These are phyloP conservation scores for Eurypyga helias DNA, from an alignment of 2,113 vertebrate genomes.

Conservation along the genomic window DNA sequence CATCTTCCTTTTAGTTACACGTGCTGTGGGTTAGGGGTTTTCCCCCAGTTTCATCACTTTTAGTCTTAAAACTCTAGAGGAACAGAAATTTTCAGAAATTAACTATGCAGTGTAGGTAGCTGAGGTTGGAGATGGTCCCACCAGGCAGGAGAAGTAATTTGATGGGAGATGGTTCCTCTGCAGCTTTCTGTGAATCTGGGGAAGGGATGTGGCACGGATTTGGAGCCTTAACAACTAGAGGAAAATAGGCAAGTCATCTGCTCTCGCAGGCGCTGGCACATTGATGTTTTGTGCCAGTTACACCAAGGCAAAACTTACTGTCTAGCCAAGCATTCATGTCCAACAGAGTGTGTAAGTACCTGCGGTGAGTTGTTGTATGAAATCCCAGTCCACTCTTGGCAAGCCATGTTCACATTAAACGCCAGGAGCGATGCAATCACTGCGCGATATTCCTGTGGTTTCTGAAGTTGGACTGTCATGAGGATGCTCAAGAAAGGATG, in stretches of 20 bases:
- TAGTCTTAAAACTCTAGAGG: neutral
- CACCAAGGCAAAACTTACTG: neutral
- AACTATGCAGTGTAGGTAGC: neutral
- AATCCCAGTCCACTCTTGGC: neutral
- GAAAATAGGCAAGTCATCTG: conserved; percentile 31
- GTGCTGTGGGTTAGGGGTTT: neutral
- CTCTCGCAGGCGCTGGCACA: neutral
- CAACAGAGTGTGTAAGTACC: conserved; percentile 27
- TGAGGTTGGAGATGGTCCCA: neutral
- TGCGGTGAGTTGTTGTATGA: neutral
- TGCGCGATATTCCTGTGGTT: neutral
- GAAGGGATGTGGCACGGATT: neutral
- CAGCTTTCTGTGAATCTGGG: neutral
- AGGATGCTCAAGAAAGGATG: neutral
- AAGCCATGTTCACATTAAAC: neutral
- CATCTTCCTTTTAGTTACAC: neutral
- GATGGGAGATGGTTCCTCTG: neutral
- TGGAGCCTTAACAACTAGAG: neutral
- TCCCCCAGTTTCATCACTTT: neutral
- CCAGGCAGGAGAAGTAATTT: neutral
- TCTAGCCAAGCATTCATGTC: neutral
- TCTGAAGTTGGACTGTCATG: neutral
- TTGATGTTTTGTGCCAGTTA: neutral
- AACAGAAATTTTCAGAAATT: neutral
- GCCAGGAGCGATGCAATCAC: neutral